These are phyloP conservation scores for Phocoena sinus DNA, from an alignment of 2,113 vertebrate species.

Conservation along the genomic window DNA sequence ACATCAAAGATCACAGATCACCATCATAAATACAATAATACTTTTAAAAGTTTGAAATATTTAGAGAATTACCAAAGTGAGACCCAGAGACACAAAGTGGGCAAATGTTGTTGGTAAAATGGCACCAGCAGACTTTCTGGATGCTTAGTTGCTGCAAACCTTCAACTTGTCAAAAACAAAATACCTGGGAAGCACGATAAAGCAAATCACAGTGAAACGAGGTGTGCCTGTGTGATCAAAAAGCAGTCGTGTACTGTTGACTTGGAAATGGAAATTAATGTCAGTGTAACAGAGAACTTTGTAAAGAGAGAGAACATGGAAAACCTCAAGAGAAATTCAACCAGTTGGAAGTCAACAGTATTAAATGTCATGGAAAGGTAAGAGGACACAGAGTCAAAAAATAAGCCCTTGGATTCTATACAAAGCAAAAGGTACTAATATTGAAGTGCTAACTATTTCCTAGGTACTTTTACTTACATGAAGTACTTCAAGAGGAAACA, in stretches of 20 bases:
- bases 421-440: neutral
- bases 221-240: neutral
- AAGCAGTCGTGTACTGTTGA: neutral
- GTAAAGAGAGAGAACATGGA: neutral
- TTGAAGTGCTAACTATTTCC: neutral
- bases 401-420: neutral
- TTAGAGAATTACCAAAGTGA: neutral
- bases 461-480: neutral
- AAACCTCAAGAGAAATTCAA: neutral
- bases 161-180: neutral
- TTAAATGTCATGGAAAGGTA: neutral
- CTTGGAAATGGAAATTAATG: neutral
- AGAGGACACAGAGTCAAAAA: neutral
- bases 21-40: neutral
- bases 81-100: neutral
- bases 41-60: neutral
- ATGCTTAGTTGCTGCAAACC: neutral
- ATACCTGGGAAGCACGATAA: neutral
- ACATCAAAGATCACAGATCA: neutral
- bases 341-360: neutral
- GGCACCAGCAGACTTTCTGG: rapidly evolving
- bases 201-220: neutral
- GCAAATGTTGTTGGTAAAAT: neutral
- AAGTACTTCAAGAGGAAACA: neutral
- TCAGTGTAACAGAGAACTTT: neutral